Percentiles rank a stretch among this genome's conserved stretches.
Evolutionary conservation across 2,113 vertebrate species (phyloP).

Genomic region (Cranoglanis bouderius): DNA sequence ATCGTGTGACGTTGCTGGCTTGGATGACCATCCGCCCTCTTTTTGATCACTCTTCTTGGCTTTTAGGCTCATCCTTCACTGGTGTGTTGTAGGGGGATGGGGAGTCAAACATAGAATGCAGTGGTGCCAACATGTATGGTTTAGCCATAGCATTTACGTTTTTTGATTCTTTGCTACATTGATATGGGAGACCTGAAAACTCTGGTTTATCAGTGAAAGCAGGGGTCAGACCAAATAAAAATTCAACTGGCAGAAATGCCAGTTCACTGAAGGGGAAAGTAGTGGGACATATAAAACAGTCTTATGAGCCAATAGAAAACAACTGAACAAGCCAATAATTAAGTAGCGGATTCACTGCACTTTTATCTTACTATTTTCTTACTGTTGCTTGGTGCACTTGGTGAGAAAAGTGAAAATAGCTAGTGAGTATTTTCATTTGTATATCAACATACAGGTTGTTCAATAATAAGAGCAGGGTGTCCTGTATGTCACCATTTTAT

Average conservation of each 20-base stretch:
- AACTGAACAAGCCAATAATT: background rate
- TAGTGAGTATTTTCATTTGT: background rate
- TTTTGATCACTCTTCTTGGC: conserved; percentile 27
- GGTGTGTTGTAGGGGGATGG: background rate
- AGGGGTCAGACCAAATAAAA: background rate
- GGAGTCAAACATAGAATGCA: background rate
- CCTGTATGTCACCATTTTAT: background rate
- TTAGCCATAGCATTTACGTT: background rate
- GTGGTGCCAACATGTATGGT: background rate
- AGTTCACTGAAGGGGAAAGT: background rate
- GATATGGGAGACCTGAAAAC: background rate
- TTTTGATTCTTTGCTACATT: background rate
- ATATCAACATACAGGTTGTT: background rate
- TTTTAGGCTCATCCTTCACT: conserved; percentile 6
- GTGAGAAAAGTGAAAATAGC: background rate
- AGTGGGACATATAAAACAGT: background rate
- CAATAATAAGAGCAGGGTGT: background rate
- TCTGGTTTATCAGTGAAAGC: background rate
- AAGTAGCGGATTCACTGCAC: background rate
- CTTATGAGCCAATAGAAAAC: background rate
- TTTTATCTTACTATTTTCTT: background rate
- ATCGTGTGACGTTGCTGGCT: conserved; percentile 39
- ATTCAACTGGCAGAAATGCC: background rate
- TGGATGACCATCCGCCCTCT: background rate
- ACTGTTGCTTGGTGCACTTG: background rate